phyloP scores from a whole-genome alignment of 2,888 invertebrate species.

The Pollenia griseotomentosa region DNA sequence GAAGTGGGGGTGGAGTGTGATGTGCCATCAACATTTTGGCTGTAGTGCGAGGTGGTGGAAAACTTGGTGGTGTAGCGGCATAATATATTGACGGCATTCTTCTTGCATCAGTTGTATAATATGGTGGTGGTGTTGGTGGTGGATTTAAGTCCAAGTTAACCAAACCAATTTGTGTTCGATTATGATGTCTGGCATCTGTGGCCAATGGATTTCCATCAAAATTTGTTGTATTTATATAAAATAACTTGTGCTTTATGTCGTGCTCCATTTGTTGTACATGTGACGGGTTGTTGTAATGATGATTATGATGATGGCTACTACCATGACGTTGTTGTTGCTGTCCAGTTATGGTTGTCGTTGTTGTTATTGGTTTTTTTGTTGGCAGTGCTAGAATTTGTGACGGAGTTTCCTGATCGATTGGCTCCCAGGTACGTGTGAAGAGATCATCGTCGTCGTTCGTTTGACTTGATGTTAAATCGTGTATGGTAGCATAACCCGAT shows the following conservation, averaged over 20 bases:
- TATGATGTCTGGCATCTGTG: constrained; percentile 68
- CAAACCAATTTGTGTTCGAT: constrained; percentile 68
- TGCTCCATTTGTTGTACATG: constrained; percentile 72
- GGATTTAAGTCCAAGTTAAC: constrained; percentile 74
- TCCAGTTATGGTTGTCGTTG: constrained; percentile 72
- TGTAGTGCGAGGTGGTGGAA: constrained; percentile 80
- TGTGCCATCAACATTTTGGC: constrained; percentile 70
- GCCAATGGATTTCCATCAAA: constrained; percentile 73
- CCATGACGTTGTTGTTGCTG: constrained; percentile 74
- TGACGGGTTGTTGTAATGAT: constrained; percentile 68
- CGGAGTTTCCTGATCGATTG: constrained; percentile 67
- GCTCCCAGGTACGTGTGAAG: constrained; percentile 79
- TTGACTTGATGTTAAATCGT: constrained; percentile 80
- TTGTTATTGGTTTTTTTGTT: constrained; percentile 74
- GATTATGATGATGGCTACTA: constrained; percentile 72
- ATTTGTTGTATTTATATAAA: constrained; percentile 77
- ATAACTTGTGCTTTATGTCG: constrained; percentile 77
- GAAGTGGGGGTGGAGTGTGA: constrained; percentile 49
- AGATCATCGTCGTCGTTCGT: constrained; percentile 79
- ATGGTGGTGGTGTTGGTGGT: constrained; percentile 75
- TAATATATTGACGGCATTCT: constrained; percentile 74
- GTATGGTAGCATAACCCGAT: constrained; percentile 80
- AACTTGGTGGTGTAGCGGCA: constrained; percentile 77
- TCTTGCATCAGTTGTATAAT: constrained; percentile 66
- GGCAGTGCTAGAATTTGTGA: constrained; percentile 73